Conservation (phyloP, 2,888 invertebrate species). For the Lycia hirtaria region DNA sequence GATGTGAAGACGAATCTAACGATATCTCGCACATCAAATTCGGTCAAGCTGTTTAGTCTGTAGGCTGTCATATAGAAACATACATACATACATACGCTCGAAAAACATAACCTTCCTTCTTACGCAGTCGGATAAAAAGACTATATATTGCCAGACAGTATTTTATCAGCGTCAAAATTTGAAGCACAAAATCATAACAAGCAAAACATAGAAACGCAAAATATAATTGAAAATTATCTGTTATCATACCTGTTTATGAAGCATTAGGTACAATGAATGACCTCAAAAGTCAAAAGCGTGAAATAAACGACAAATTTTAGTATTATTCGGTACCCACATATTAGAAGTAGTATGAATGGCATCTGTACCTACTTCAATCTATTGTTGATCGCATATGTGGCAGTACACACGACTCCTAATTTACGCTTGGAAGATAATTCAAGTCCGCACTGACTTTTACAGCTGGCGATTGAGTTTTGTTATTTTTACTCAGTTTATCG, state of each 20-base stretch:
- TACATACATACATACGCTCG: no score
- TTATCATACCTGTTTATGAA: not conserved
- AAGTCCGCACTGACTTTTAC: conserved; percentile 25
- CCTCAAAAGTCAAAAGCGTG: conserved; percentile 4
- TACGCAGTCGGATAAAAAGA: no score
- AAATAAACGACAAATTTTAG: not conserved
- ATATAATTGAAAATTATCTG: not conserved
- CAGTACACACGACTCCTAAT: conserved; percentile 14
- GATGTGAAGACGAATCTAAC: no score
- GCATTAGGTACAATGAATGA: not conserved
- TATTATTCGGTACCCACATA: not conserved
- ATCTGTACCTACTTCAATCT: conserved; percentile 11
- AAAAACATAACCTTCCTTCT: no score
- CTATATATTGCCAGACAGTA: no score
- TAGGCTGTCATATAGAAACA: no score
- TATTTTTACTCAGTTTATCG: conserved; percentile 11
- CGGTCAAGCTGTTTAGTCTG: no score
- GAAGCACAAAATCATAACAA: no score
- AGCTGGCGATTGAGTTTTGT: conserved; percentile 30
- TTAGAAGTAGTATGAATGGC: conserved; percentile 4
- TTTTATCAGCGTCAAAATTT: no score
- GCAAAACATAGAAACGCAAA: not conserved
- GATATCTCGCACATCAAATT: no score
- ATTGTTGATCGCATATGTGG: conserved; percentile 16
- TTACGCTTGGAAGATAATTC: conserved; percentile 24